phyloP scores from a whole-genome alignment of 1,140 invertebrate genomes.

The Drosophila ogumai region DNA sequence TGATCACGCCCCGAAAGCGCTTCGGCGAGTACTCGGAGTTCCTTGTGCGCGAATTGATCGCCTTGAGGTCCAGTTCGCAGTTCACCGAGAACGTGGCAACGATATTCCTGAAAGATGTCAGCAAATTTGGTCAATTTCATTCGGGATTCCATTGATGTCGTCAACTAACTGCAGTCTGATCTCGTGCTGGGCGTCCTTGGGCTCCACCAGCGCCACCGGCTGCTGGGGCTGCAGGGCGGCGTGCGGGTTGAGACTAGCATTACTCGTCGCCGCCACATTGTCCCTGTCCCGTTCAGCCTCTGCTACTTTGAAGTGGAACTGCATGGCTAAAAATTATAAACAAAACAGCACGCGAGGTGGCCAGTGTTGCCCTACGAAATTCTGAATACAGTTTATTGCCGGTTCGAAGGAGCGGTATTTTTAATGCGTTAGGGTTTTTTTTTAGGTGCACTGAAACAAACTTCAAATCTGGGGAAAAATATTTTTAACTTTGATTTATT shows the following conservation, averaged over 20 bases:
- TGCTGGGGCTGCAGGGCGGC: conserved; percentile 68
- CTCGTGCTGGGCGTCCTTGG: conserved; percentile 82
- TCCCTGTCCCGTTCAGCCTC: conserved; percentile 54
- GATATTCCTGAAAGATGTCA: conserved; percentile 90
- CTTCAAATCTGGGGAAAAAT: no score
- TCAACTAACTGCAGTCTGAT: conserved; percentile 85
- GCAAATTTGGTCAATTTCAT: not conserved
- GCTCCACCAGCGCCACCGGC: conserved; percentile 58
- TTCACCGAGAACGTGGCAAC: conserved; percentile 97
- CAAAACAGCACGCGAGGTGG: conserved; percentile 16
- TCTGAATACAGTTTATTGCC: not conserved
- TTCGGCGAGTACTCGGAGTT: conserved; percentile 99
- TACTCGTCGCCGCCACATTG: conserved; percentile 22
- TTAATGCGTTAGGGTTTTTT: not conserved
- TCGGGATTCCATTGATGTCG: not conserved
- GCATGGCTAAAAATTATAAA: conserved; percentile 44
- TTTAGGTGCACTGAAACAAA: conserved; percentile 3
- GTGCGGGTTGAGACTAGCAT: conserved; percentile 62
- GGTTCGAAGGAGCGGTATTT: conserved; percentile 10
- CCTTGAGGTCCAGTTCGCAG: conserved; percentile 93
- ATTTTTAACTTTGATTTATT: not conserved
- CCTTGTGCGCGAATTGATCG: conserved; percentile 97
- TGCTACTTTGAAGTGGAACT: conserved; percentile 66
- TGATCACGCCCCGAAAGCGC: conserved; percentile 98
- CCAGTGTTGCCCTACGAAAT: conserved; percentile 11